Conservation (phyloP, 2,888 invertebrate species). For the Baccha elongata region DNA sequence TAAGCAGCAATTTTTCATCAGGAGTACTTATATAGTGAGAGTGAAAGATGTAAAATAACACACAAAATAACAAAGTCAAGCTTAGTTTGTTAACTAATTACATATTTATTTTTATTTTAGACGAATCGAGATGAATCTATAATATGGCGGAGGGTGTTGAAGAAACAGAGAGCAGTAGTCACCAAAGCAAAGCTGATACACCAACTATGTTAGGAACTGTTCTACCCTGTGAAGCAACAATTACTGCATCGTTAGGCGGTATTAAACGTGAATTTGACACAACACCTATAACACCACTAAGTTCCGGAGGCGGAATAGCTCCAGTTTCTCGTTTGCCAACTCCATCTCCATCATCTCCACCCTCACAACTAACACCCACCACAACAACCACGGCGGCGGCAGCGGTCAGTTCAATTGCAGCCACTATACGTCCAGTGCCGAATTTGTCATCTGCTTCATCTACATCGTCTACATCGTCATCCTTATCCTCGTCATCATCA, state of each 20-base stretch:
- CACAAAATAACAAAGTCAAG: too few relatives aligned
- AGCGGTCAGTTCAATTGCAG: constrained; percentile 68
- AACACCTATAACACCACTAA: constrained; percentile 67
- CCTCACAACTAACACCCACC: constrained; percentile 67
- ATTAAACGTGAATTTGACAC: constrained; percentile 82
- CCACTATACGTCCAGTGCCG: constrained; percentile 75
- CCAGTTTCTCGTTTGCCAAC: constrained; percentile 60
- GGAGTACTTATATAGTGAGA: too few relatives aligned
- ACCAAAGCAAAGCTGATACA: constrained; percentile 76
- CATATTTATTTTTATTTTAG: constrained; percentile 79
- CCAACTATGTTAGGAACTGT: constrained; percentile 82
- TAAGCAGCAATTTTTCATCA: background rate
- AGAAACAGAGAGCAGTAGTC: constrained; percentile 81
- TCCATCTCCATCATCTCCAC: constrained; percentile 65
- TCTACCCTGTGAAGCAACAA: constrained; percentile 82
- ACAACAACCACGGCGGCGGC: constrained; percentile 32
- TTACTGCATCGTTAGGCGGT: constrained; percentile 80
- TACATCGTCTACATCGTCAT: constrained; percentile 73
- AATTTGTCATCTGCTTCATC: constrained; percentile 74
- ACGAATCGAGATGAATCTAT: constrained; percentile 87
- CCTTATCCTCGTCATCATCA: constrained; percentile 41
- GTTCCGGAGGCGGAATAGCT: constrained; percentile 55
- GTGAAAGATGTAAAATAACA: too few relatives aligned
- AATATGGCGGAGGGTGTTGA: constrained; percentile 90
- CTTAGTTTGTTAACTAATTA: too few relatives aligned